phyloP scores from a whole-genome alignment of 2,797 vertebrate species.

The Scolopax bukidnonensis region DNA sequence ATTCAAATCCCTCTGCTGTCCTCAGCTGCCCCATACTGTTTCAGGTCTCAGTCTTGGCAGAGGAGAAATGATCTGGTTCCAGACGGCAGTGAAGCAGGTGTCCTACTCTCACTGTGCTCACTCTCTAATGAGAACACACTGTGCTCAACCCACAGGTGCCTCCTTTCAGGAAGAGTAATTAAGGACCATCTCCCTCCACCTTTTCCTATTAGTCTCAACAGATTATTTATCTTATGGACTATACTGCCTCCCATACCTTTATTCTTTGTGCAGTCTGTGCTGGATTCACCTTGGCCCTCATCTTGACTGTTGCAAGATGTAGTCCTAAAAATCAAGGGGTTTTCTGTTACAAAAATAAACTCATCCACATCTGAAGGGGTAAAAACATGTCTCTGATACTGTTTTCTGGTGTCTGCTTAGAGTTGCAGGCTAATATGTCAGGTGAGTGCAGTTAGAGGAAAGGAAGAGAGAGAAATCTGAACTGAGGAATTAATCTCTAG shows the following conservation, averaged over 20 bases:
- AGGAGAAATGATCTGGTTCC: neutral
- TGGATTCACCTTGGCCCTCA: neutral
- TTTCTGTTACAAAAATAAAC: neutral
- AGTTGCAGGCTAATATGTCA: neutral
- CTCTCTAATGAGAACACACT: neutral
- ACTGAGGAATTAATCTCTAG: neutral
- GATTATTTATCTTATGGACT: neutral
- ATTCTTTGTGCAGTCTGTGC: neutral
- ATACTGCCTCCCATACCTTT: neutral
- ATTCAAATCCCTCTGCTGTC: constrained; percentile 17
- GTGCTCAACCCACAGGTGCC: constrained; percentile 1
- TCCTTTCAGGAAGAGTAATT: constrained; percentile 41
- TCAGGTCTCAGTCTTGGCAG: constrained; percentile 15
- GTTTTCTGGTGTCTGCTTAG: neutral
- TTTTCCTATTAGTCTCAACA: neutral
- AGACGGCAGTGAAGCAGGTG: neutral
- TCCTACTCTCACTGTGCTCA: neutral
- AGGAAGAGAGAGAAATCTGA: neutral
- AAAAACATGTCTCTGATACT: neutral
- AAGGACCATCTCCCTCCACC: neutral
- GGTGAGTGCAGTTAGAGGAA: neutral
- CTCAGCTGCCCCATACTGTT: neutral
- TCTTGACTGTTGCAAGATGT: neutral
- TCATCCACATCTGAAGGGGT: neutral
- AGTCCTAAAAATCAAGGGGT: neutral